phyloP scores from a whole-genome alignment of 2,797 vertebrate genomes.

The Alfaro cultratus region DNA sequence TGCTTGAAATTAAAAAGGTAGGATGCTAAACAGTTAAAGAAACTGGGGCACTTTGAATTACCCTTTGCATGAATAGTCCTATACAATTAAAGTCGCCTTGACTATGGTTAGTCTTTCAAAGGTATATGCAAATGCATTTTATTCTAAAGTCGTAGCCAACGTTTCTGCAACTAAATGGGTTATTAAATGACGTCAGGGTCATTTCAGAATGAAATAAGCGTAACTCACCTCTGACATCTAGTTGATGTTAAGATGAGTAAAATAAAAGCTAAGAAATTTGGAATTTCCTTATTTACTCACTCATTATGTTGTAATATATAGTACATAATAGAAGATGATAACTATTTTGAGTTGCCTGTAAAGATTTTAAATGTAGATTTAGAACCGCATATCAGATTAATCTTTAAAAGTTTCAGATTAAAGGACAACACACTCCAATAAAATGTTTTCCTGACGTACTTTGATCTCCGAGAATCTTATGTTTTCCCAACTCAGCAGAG shows the following conservation, averaged over 20 bases:
- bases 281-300: background rate
- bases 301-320: background rate
- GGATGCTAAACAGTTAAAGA: background rate
- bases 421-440: too few species aligned
- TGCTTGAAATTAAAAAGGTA: background rate
- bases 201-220: background rate
- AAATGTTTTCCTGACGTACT: too few species aligned
- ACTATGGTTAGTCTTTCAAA: background rate
- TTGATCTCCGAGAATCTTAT: too few species aligned
- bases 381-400: background rate
- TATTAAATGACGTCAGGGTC: background rate
- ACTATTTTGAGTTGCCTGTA: background rate
- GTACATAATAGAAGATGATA: background rate
- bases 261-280: background rate
- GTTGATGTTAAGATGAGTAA: background rate
- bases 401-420: background rate
- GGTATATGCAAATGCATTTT: background rate
- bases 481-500: too few species aligned
- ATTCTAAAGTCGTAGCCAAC: background rate
- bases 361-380: background rate
- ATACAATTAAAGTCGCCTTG: background rate
- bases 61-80: background rate
- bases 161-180: background rate
- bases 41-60: background rate
- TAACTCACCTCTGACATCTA: background rate